phyloP scores from a whole-genome alignment of 1,140 invertebrate genomes.

The Chrysomallon squamiferum region DNA sequence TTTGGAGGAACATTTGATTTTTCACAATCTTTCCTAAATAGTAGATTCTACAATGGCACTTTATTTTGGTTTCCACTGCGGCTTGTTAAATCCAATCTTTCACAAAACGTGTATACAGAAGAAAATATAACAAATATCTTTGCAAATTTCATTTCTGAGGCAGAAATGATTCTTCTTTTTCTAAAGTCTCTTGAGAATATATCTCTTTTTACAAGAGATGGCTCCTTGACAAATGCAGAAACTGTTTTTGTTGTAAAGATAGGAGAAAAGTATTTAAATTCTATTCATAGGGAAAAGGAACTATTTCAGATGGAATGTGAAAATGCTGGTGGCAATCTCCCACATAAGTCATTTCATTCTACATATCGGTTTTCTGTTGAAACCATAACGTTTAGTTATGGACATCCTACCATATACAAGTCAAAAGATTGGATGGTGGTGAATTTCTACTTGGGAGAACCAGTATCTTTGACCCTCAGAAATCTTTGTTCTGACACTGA shows the following conservation, averaged over 20 bases:
- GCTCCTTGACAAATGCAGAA: background rate
- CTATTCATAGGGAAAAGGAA: background rate
- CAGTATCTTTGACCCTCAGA: background rate
- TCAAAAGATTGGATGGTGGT: constrained; percentile 15
- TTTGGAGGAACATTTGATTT: constrained; percentile 24
- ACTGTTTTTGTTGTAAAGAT: background rate
- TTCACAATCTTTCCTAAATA: constrained; percentile 5
- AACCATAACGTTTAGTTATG: too few species aligned
- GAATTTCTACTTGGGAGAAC: constrained; percentile 8
- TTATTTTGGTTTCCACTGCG: constrained; percentile 50
- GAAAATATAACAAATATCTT: constrained; percentile 31
- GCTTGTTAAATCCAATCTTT: constrained; percentile 15
- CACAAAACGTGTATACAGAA: constrained; percentile 19
- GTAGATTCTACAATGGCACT: constrained; percentile 29
- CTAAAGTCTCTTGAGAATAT: constrained; percentile 9
- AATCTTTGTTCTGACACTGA: constrained; percentile 3
- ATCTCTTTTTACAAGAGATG: background rate
- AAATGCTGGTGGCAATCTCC: background rate
- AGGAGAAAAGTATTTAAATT: background rate
- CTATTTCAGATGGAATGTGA: background rate
- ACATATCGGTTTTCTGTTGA: background rate
- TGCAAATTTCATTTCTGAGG: constrained; percentile 23
- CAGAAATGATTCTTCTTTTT: constrained; percentile 17
- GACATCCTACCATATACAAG: too few species aligned
- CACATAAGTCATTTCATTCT: background rate